phyloP scores from a whole-genome alignment of 2,888 invertebrate species.

The Erebia ligea region DNA sequence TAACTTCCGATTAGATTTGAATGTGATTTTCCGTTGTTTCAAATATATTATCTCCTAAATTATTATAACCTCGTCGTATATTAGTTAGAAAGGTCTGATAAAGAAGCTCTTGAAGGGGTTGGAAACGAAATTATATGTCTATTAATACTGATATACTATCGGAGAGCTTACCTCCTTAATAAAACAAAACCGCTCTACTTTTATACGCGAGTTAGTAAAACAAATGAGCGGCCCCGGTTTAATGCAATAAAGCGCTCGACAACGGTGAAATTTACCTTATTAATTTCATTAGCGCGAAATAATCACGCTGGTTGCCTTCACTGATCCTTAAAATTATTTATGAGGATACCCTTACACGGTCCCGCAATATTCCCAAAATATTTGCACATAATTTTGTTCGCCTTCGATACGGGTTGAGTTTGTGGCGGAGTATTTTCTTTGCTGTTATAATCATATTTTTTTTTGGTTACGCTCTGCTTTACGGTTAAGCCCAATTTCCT shows the following conservation, averaged over 20 bases:
- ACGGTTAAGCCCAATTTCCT: neutral
- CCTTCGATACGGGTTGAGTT: slow-evolving; percentile 21
- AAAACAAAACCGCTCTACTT: slow-evolving; percentile 27
- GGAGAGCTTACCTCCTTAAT: slow-evolving; percentile 7
- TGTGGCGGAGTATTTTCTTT: slow-evolving; percentile 2
- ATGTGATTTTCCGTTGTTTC: too few species aligned
- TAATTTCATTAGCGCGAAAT: slow-evolving; percentile 74
- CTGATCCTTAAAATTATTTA: slow-evolving; percentile 72
- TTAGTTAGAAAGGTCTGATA: neutral
- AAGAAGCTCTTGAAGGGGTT: neutral
- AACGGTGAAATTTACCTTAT: slow-evolving; percentile 58
- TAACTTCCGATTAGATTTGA: too few species aligned
- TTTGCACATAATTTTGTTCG: slow-evolving; percentile 29
- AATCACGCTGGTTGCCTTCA: slow-evolving; percentile 65
- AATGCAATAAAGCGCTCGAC: slow-evolving; percentile 57
- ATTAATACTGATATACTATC: slow-evolving; percentile 3
- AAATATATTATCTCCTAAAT: neutral
- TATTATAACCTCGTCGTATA: neutral
- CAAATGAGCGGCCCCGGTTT: slow-evolving; percentile 60
- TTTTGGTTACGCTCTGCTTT: slow-evolving; percentile 11
- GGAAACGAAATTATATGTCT: neutral
- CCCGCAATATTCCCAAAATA: slow-evolving; percentile 35
- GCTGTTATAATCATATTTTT: slow-evolving; percentile 17
- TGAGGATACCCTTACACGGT: slow-evolving; percentile 50
- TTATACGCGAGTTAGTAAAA: slow-evolving; percentile 49